phyloP scores from a whole-genome alignment of 2,888 invertebrate genomes.

The Catocala fraxini region DNA sequence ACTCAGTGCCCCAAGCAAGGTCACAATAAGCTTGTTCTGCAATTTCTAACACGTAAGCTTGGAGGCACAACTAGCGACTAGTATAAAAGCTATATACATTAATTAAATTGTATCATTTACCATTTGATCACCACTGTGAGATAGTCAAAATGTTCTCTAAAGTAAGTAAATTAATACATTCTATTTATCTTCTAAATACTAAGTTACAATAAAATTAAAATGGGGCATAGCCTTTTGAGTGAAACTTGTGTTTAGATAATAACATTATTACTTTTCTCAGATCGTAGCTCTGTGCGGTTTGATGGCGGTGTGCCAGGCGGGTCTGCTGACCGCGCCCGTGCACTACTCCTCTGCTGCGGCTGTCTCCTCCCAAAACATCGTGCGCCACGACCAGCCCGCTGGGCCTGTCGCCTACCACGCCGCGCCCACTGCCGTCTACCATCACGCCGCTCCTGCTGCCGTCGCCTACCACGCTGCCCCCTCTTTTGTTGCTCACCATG shows the following conservation, averaged over 20 bases:
- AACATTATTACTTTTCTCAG: constrained; percentile 50
- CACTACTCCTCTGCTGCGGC: constrained; percentile 66
- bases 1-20: constrained; percentile 31
- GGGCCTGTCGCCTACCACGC: constrained; percentile 27
- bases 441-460: constrained; percentile 24
- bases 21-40: constrained; percentile 26
- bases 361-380: constrained; percentile 69
- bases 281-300: constrained; percentile 65
- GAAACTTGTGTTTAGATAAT: not conserved
- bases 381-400: constrained; percentile 64
- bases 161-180: constrained; percentile 43
- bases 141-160: constrained; percentile 38
- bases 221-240: too few relatives aligned
- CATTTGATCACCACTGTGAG: constrained; percentile 18
- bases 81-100: constrained; percentile 43
- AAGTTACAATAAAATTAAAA: too few relatives aligned
- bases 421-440: constrained; percentile 19
- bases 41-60: constrained; percentile 20
- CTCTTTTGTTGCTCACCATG: constrained; percentile 13
- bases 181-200: not conserved
- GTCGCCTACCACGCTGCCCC: too few relatives aligned
- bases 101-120: constrained; percentile 29
- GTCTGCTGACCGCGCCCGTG: constrained; percentile 58
- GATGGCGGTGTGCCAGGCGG: constrained; percentile 65
- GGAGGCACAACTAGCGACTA: not conserved